Percentiles rank a stretch among this genome's conserved stretches.
Conservation (phyloP, 2,888 invertebrate genomes). For the Erannis defoliaria region DNA sequence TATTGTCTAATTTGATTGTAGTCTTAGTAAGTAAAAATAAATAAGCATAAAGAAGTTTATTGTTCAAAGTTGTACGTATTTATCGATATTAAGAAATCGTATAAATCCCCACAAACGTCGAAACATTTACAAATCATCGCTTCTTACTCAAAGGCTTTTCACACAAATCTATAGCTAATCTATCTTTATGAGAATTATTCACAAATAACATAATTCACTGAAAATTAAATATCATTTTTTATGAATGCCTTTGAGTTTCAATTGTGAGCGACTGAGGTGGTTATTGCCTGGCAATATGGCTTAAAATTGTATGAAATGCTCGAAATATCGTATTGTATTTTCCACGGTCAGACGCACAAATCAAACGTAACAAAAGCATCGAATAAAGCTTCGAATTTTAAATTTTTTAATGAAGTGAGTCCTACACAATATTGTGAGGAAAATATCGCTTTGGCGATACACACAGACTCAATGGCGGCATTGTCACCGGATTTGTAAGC, state of each 20-base stretch:
- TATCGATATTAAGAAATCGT: constrained; percentile 11
- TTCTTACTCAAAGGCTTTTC: constrained; percentile 49
- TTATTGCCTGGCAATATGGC: constrained; percentile 53
- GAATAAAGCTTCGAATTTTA: constrained; percentile 79
- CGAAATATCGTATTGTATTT: constrained; percentile 66
- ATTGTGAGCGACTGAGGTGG: constrained; percentile 44
- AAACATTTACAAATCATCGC: constrained; percentile 69
- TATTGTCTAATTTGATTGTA: too few relatives aligned
- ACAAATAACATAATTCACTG: constrained; percentile 64
- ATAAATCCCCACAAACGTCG: constrained; percentile 34
- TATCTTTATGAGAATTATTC: constrained; percentile 62
- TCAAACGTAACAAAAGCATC: constrained; percentile 75
- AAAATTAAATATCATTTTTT: constrained; percentile 70
- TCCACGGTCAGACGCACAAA: constrained; percentile 77
- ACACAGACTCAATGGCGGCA: constrained; percentile 50
- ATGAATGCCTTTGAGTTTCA: constrained; percentile 46
- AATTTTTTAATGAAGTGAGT: constrained; percentile 82
- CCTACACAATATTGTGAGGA: constrained; percentile 76
- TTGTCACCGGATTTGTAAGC: neutral
- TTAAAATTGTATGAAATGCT: constrained; percentile 52
- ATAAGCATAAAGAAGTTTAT: neutral
- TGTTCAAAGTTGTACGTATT: neutral
- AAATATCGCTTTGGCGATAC: constrained; percentile 68
- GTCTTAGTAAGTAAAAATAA: neutral
- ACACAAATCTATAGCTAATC: constrained; percentile 52